Base-by-base conservation (phyloP, 2,888 invertebrate genomes). In the Dioctria linearis region DNA sequence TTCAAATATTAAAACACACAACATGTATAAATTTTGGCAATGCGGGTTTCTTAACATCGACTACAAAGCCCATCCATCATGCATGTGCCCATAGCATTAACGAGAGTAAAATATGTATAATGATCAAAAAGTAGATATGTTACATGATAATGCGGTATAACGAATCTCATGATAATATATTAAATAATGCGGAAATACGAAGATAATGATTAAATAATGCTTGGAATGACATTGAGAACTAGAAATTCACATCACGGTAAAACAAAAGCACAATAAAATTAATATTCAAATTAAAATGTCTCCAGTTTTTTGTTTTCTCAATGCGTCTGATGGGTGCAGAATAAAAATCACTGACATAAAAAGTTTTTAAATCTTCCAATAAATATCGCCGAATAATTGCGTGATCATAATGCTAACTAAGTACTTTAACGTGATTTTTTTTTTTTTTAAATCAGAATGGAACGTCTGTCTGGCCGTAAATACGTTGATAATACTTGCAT, bases 151-250 rank as follows among this genome's bases (percentile, higher is more conserved):
- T 25, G 25, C 25, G 25, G 1, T 25, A 25, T 25, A 25, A 25
- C 25, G 25, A 25, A 25, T 25, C 25, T 25, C 25, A 25, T 25
- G 25, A 25, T 25, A 25, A 25, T 25, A 25, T 25, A 25, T 25
- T 54, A n/a, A 8, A 54, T 54, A 54, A 11, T 3, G 3, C 54
- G 54, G 54, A 54, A 54, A 54, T 54, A 11, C 8, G 3, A 54
- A 54, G 11, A 54, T n/a, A 54, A 54, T 54, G 6, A 54, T 54
- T 8, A 54, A 54, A 54, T 54, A 54, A 54, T n/a, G 54, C 11
- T n/a, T 4, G 54, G 11, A 54, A 54, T 54, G 54, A n/a, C 54
- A 54, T 54, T 54, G 54, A 54, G 11, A 54, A 54, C 54, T 54
- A n/a, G 54, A 54, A 54, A 11, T 54, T 54, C 11, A 54, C 11